Conservation (phyloP, 2,797 vertebrate species). For the Coranthus polyacanthus region DNA sequence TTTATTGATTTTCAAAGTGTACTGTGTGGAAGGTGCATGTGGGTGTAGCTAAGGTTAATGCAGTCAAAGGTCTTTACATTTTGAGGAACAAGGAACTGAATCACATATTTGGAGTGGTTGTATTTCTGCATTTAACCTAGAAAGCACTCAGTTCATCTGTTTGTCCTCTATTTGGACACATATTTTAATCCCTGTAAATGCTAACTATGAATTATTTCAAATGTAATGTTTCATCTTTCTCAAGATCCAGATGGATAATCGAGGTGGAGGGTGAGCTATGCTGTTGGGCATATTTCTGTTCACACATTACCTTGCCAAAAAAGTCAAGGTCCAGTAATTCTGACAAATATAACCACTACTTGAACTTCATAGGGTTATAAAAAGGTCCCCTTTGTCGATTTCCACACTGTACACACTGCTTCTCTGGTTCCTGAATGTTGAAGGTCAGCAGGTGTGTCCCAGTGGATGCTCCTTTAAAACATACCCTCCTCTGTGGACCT, state of each 20-base stretch:
- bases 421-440: slow-evolving; percentile 19
- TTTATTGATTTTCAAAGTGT: slow-evolving; percentile 4
- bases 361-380: background rate
- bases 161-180: background rate
- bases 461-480: slow-evolving; percentile 20
- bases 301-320: background rate
- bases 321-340: background rate
- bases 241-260: background rate
- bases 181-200: background rate
- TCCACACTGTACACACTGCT: background rate
- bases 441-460: slow-evolving; percentile 28
- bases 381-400: background rate
- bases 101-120: background rate
- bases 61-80: background rate
- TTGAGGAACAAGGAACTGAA: background rate
- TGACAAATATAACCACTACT: background rate
- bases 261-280: background rate
- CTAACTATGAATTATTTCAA: background rate
- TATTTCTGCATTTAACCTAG: background rate
- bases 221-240: background rate
- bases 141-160: background rate
- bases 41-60: background rate
- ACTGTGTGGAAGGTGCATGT: background rate
- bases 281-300: background rate
- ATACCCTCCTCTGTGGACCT: background rate